Base-by-base conservation (phyloP, 1,140 invertebrate species). In the Agrypnia vestita region DNA sequence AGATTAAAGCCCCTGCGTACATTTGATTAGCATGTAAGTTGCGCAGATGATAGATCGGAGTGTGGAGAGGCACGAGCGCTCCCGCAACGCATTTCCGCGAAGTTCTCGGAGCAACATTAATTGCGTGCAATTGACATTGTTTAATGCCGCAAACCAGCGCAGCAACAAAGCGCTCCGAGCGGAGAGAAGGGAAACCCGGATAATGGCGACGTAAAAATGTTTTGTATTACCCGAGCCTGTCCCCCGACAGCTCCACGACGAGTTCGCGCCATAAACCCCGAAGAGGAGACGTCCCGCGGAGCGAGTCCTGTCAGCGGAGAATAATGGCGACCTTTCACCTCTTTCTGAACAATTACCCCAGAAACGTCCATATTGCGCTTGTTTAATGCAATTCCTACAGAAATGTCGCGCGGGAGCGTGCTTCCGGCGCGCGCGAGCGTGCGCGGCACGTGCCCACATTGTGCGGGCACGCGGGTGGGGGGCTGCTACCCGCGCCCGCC, bases 271-370 rank as follows among this genome's bases (percentile, higher is more conserved):
- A 13, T 25, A 19, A 64, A n/a, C 21, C 61, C 17, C 59, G 4
- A 13, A 21, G 25, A 13, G 21, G 61, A n/a, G 53, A 67, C 43
- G 44, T 44, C 25, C 25, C 35, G 43, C 21, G 43, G 17, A 11
- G 10, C 35, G 59, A 21, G 11, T 15, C 43, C 35, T 43, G 62
- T 67, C 62, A 67, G 35, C 17, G 0, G 7, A 21, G 17, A 59
- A 59, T 59, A 59, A 59, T 59, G 62, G 43, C 43, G 62, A 67
- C 62, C 62, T 46, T 46, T 67, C 62, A 67, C 62, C 62, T 67
- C 61, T 13, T 67, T 44, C 43, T 59, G 67, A 49, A 71, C 67
- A 71, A 49, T 71, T 51, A 25, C 19, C 43, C 43, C 43, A 67
- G 62, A 67, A 44, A 44, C 43, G 62, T 49, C 67, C 67, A 25